Evolutionary conservation across 1,140 invertebrate species (phyloP), one percentile per base, ranked within the genome.

Genomic region (Agrilus planipennis): DNA sequence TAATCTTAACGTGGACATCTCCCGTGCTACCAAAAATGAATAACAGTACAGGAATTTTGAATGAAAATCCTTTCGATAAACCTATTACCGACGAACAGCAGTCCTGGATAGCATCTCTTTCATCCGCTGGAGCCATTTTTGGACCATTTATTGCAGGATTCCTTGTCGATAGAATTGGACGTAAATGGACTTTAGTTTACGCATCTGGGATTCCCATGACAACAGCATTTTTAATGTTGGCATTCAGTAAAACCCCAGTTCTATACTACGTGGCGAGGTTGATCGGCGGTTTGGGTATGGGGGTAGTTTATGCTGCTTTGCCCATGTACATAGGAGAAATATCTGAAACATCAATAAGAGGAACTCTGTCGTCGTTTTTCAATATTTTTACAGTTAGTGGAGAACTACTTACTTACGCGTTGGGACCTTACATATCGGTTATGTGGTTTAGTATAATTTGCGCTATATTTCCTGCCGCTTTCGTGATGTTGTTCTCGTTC

Each of bases 251-350:
- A 0, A 55, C 53, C 31, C 63, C 81, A 1, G 57, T 45, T 15
- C 61, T 72, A 15, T 53, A 84, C 1, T 79, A 76, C 46, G 52
- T 69, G 0, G 78, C 74, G 4, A 66, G 82, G 27, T 64, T 85
- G 21, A 55, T 81, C 22, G 73, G 73, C 53, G 88, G 88, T 12
- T 54, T 88, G 7, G 75, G 71, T 4, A 68, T 81, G 1, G 83
- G 85, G 1, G 72, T 81, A 49, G 66, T 79, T 0, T 87, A 84
- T 58, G 81, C 85, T 0, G 72, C 77, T 12, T 69, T 79, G 2
- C 86, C 87, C 0, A 83, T 90, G 72, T 93, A 91, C 59, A 75
- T 86, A 41, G 84, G 85, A 17, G 88, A 91, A 67, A 88, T 89
- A 28, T 79, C 86, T 2, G 84, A 87, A 51, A 76, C 77, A 62